phyloP scores from a whole-genome alignment of 2,797 vertebrate genomes.

The Geotrypetes seraphini region DNA sequence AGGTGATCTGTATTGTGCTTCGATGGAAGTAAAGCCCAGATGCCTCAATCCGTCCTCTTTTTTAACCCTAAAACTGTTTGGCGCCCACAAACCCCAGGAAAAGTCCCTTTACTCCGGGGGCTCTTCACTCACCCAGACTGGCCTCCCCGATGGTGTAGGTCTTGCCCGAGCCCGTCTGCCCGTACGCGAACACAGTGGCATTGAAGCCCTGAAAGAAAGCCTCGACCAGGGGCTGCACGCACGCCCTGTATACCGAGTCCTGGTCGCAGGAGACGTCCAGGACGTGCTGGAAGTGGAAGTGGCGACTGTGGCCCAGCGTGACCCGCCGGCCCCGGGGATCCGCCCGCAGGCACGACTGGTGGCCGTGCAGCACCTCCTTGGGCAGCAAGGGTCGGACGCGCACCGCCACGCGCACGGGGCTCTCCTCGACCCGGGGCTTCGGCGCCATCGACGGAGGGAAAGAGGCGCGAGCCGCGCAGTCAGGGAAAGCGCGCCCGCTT shows the following conservation, averaged over 20 bases:
- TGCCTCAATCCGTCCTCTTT: no score
- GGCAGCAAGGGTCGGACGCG: slow-evolving; percentile 81
- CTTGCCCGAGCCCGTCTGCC: slow-evolving; percentile 92
- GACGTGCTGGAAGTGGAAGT: slow-evolving; percentile 74
- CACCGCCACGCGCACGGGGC: slow-evolving; percentile 74
- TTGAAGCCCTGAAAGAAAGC: slow-evolving; percentile 94
- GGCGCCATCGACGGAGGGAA: slow-evolving; percentile 72
- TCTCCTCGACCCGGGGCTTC: slow-evolving; percentile 63
- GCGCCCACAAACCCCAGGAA: no score
- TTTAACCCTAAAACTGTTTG: no score
- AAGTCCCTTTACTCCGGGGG: no score
- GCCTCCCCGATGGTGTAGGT: slow-evolving; percentile 92
- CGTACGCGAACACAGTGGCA: slow-evolving; percentile 88
- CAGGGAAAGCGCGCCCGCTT: no score
- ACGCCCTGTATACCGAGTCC: slow-evolving; percentile 71
- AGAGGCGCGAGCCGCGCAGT: no score
- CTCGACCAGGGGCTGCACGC: slow-evolving; percentile 80
- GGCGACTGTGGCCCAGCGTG: slow-evolving; percentile 74
- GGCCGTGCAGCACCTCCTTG: slow-evolving; percentile 77
- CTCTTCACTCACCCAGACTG: slow-evolving; percentile 81
- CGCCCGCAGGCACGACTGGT: slow-evolving; percentile 75
- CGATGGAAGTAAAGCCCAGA: no score
- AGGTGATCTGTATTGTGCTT: no score
- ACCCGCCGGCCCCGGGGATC: slow-evolving; percentile 57
- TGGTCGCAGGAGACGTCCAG: slow-evolving; percentile 74